Percentiles rank a stretch among this genome's conserved stretches.
Evolutionary conservation across 1,140 invertebrate genomes (phyloP).

Genomic region (Saccostrea echinata): DNA sequence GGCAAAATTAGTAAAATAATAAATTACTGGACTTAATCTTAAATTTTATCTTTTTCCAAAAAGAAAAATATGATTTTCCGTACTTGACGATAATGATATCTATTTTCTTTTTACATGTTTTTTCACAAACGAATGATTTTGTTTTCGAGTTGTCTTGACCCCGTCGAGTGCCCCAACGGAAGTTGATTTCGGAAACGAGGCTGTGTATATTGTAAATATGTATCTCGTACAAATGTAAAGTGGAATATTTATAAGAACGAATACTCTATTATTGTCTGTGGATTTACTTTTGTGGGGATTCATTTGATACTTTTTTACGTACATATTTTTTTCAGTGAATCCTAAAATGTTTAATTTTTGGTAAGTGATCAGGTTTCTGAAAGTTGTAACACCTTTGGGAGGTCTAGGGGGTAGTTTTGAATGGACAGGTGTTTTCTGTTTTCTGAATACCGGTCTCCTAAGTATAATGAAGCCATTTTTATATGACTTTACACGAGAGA

Average conservation of each 20-base stretch:
- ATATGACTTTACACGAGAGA: neutral
- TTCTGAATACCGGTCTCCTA: neutral
- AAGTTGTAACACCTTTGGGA: neutral
- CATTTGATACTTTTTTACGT: neutral
- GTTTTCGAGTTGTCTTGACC: neutral
- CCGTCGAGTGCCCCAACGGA: neutral
- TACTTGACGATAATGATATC: too few relatives aligned
- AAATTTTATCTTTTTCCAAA: too few relatives aligned
- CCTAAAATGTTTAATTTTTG: neutral
- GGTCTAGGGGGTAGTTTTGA: neutral
- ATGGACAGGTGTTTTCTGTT: neutral
- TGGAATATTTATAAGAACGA: neutral
- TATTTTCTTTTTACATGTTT: too few relatives aligned
- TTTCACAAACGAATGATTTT: neutral
- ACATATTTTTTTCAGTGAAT: neutral
- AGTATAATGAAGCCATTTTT: neutral
- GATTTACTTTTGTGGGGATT: slow-evolving; percentile 11
- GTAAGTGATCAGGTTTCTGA: neutral
- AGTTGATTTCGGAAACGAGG: slow-evolving; percentile 20
- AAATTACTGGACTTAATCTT: too few relatives aligned
- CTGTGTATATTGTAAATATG: slow-evolving; percentile 22
- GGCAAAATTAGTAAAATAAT: too few relatives aligned
- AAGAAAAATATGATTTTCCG: too few relatives aligned
- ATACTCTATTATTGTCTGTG: neutral
- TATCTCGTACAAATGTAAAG: neutral